These are phyloP conservation scores for Brachyptera risi DNA, from an alignment of 2,888 invertebrate genomes.

Conservation along the genomic window DNA sequence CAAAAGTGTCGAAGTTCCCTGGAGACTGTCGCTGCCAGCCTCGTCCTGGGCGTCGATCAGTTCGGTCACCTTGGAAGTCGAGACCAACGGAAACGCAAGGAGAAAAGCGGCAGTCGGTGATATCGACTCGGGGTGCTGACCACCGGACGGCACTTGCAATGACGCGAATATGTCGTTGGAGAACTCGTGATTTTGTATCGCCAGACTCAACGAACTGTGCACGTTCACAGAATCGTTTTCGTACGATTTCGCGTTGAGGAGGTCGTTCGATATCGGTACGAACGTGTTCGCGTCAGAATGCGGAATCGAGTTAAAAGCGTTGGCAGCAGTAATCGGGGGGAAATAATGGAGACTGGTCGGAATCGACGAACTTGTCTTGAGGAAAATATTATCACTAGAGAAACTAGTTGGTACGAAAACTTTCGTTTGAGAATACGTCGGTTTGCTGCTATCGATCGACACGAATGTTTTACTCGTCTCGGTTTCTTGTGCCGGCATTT, in stretches of 20 bases:
- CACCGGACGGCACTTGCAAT: constrained; percentile 55
- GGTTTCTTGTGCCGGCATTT: too few species aligned
- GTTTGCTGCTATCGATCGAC: too few species aligned
- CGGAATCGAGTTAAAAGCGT: not conserved
- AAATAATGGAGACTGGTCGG: too few species aligned
- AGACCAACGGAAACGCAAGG: constrained; percentile 70
- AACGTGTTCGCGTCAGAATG: not conserved
- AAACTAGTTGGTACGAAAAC: too few species aligned
- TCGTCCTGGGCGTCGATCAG: constrained; percentile 29
- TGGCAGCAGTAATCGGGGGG: not conserved
- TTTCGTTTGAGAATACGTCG: too few species aligned
- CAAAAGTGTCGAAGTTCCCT: constrained; percentile 45
- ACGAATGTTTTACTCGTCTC: too few species aligned
- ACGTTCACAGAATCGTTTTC: not conserved
- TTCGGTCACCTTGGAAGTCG: constrained; percentile 48
- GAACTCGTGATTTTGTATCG: constrained; percentile 42
- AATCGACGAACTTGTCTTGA: too few species aligned
- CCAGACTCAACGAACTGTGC: constrained; percentile 6
- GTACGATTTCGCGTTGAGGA: too few species aligned
- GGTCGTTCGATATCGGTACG: not conserved
- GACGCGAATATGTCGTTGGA: constrained; percentile 59
- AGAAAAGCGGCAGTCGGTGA: constrained; percentile 75
- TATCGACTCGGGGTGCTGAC: constrained; percentile 52
- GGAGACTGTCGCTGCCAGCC: constrained; percentile 42
- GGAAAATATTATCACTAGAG: too few species aligned